Base-by-base conservation (phyloP, 2,888 invertebrate species). In the Clivina fossor region DNA sequence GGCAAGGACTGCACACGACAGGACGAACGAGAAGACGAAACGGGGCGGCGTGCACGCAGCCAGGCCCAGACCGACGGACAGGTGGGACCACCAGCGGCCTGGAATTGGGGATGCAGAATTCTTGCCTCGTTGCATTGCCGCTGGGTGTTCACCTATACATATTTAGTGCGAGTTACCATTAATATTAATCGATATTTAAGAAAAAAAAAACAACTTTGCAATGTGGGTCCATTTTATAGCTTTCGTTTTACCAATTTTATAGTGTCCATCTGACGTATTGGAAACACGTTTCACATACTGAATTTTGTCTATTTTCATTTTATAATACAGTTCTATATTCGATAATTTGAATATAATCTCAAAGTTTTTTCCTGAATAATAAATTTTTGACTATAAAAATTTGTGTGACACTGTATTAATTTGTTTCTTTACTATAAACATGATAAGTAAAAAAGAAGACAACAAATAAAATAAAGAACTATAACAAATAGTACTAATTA, bases 111-210 rank as follows among this genome's bases (percentile, higher is more conserved):
- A 76, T 40, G 77, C 77, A 26, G 75, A 76, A 65, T 76, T 77
- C 65, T 78, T 78, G 11, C 79, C 79, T 61, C 79, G 73, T 69
- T 80, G 80, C 79, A 79, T 79, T 9, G 79, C 79, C 18, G 88
- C 88, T 48, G 88, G 88, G 76, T 88, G 86, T 75, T 88, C 88
- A 61, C 87, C 87, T 87, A 76, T 9, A 66, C 54, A 49, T 60
- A 61, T 61, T 44, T 18, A n/a, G n/a, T n/a, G n/a, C n/a, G n/a
- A n/a, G n/a, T n/a, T n/a, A n/a, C n/a, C n/a, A n/a, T n/a, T n/a
- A n/a, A n/a, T n/a, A n/a, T n/a, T n/a, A n/a, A n/a, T n/a, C n/a
- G n/a, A n/a, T n/a, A n/a, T n/a, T n/a, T n/a, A n/a, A n/a, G n/a
- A n/a, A n/a, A n/a, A n/a, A n/a, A n/a, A n/a, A n/a, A n/a, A n/a